A percentile compares a stretch with the other conserved stretches of the same genome.
phyloP scores from a whole-genome alignment of 2,888 invertebrate species.

The Leucophenga montana region DNA sequence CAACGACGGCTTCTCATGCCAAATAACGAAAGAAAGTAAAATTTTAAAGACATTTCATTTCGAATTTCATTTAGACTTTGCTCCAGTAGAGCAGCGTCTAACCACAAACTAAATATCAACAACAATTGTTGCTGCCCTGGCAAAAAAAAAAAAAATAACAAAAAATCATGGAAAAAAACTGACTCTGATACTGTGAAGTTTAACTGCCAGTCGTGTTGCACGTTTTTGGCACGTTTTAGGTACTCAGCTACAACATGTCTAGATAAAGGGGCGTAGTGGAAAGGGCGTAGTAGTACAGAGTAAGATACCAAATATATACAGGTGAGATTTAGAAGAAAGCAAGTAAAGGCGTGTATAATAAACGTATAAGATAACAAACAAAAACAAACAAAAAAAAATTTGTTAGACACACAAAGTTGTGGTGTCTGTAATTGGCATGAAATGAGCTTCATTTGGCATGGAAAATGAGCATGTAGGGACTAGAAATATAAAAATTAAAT shows the following conservation, averaged over 20 bases:
- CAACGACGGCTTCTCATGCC: neutral
- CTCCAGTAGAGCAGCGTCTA: neutral
- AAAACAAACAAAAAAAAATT: too few relatives aligned
- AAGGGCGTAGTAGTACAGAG: too few relatives aligned
- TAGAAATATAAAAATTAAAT: conserved; percentile 5
- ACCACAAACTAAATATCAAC: conserved; percentile 30
- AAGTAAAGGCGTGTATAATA: neutral
- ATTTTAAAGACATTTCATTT: conserved; percentile 1
- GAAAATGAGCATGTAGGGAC: neutral
- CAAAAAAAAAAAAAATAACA: neutral
- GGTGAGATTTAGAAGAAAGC: too few relatives aligned
- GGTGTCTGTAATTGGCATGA: conserved; percentile 15
- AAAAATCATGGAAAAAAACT: neutral
- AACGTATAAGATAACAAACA: neutral
- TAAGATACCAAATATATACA: too few relatives aligned
- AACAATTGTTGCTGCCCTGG: conserved; percentile 14
- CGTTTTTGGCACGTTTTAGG: conserved; percentile 15
- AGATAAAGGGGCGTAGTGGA: too few relatives aligned
- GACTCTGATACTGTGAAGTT: conserved; percentile 4
- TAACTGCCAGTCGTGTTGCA: conserved; percentile 7
- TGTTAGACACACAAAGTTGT: neutral
- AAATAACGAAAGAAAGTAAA: neutral
- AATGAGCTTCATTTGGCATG: conserved; percentile 19
- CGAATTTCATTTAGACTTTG: neutral
- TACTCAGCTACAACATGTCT: too few relatives aligned